Evolutionary conservation across 2,113 vertebrate species (phyloP).

Genomic region (Microtus pennsylvanicus): DNA sequence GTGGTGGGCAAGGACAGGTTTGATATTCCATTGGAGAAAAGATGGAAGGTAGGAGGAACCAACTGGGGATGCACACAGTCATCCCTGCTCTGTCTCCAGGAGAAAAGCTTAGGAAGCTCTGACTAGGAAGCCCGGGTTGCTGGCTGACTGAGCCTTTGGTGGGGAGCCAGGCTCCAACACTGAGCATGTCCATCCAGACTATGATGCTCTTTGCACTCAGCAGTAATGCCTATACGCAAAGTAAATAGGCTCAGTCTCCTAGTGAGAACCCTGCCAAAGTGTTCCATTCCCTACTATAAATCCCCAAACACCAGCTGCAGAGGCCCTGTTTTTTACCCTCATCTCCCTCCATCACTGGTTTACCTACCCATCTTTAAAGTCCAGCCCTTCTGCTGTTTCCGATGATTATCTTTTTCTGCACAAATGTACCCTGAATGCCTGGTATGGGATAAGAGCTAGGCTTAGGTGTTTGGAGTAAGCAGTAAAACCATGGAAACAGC

Average conservation of each 20-base stretch:
- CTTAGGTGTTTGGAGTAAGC: background rate
- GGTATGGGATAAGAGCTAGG: background rate
- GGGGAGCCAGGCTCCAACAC: background rate
- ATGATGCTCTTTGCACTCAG: background rate
- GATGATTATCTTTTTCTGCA: background rate
- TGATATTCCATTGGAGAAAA: background rate
- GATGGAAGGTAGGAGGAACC: background rate
- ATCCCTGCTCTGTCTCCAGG: background rate
- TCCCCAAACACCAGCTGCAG: background rate
- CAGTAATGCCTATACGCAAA: background rate
- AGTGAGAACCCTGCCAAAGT: background rate
- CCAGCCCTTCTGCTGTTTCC: background rate
- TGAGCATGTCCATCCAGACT: background rate
- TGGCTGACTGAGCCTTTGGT: background rate
- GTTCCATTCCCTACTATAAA: background rate
- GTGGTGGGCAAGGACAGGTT: background rate
- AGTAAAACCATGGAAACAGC: background rate
- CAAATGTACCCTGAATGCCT: background rate
- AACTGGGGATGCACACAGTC: too few relatives aligned
- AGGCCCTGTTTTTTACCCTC: too few relatives aligned
- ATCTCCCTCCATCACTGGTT: background rate
- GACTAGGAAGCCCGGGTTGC: too few relatives aligned
- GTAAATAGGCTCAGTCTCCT: background rate
- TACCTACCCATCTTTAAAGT: background rate
- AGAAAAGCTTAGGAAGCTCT: background rate